Evolutionary conservation across 2,888 invertebrate genomes (phyloP), one percentile per base, ranked within the genome.

Genomic region (Agapostemon virescens): DNA sequence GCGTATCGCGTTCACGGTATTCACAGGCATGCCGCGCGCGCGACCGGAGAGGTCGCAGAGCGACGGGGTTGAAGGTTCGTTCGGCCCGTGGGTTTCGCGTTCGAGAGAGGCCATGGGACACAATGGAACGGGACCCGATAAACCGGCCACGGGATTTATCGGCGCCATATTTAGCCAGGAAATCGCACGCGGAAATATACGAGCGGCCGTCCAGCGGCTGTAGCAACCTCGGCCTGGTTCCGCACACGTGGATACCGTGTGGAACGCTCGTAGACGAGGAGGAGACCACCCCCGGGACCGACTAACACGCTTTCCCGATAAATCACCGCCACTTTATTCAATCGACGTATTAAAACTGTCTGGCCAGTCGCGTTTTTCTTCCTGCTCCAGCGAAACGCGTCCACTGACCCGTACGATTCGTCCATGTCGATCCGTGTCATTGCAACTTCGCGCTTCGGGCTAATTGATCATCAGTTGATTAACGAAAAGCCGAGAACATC

Each of bases 71-170:
- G 80, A 69, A 81, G 81, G 81, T 79, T 79, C 70, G 66, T n/a
- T 49, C 49, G 49, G 61, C 11, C 52, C 23, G 58, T 69, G 81
- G 76, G 61, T 61, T 74, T 55, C 61, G 76, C 69, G 67, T 70
- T 67, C 72, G 71, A 71, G 63, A 71, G 63, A 58, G 80, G 42
- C 71, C 66, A 64, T 70, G 77, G 69, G 74, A 84, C 80, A 86
- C 86, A 86, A 86, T 86, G 80, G 85, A 77, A 77, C 55, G 77
- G 79, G 66, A 68, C 72, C 55, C 85, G 85, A 86, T 86, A 87
- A 86, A 87, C 85, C 85, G 84, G 85, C 77, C 76, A 26, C 74
- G 72, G 79, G 84, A 87, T 87, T 87, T 87, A 87, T 87, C 83
- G 82, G 64, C 70, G 77, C 81, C 86, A 82, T 82, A 83, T 84